These are phyloP conservation scores for Crax fasciolata DNA, from an alignment of 2,797 vertebrate genomes.

Conservation along the genomic window DNA sequence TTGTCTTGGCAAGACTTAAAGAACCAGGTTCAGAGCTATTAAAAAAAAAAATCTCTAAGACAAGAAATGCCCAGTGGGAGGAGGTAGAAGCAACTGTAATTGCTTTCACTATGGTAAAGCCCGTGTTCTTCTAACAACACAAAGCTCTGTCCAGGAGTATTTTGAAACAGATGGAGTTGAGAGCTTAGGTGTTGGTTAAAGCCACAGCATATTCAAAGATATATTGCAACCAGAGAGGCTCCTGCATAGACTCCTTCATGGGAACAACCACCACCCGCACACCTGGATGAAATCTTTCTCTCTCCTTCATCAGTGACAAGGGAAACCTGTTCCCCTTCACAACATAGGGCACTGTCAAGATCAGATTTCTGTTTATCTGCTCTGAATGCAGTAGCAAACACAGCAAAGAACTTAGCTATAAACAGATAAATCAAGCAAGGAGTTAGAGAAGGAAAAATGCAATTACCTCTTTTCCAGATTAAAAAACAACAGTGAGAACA, in stretches of 20 bases:
- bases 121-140: not conserved
- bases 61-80: not conserved
- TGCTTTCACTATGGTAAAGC: not conserved
- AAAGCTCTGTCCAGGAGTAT: not conserved
- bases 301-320: not conserved
- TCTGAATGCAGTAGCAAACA: not conserved
- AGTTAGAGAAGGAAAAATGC: not conserved
- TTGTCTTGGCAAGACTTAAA: not conserved
- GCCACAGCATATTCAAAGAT: not conserved
- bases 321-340: not conserved
- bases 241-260: not conserved
- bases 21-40: not conserved
- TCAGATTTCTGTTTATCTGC: not conserved
- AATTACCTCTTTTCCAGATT: not conserved
- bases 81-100: not conserved
- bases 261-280: not conserved
- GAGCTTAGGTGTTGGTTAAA: not conserved
- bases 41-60: not conserved
- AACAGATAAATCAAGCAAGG: not conserved
- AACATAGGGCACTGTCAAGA: not conserved
- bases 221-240: not conserved
- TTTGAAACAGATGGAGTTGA: not conserved
- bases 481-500: not conserved
- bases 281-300: rapidly evolving
- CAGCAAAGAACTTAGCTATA: not conserved